Conservation (phyloP, 1,140 invertebrate genomes). For the Aphelenchoides avenae region DNA sequence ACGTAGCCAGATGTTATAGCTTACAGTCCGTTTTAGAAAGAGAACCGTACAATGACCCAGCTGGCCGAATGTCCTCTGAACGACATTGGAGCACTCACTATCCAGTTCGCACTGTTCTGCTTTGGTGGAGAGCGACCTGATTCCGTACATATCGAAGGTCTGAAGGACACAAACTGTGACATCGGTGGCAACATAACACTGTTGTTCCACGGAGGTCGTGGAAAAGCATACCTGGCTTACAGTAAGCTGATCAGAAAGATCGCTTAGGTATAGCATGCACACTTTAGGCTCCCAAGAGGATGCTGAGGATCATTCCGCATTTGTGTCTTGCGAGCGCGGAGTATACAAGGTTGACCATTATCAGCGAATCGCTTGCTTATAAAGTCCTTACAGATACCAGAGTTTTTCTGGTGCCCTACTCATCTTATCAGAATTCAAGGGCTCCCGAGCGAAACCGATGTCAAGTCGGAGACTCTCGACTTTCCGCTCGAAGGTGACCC, state of each 20-base stretch:
- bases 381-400: too few species aligned
- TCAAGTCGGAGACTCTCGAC: conserved; percentile 5
- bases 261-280: conserved; percentile 3
- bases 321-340: conserved; percentile 1
- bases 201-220: too few species aligned
- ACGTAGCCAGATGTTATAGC: too few species aligned
- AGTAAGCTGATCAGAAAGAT: conserved; percentile 9
- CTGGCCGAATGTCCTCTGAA: conserved; percentile 6
- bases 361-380: neutral
- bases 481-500: neutral
- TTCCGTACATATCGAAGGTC: too few species aligned
- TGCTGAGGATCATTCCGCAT: conserved; percentile 3
- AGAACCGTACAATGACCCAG: neutral
- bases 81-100: conserved; percentile 3
- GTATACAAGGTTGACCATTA: conserved; percentile 5
- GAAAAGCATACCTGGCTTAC: conserved; percentile 8
- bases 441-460: neutral
- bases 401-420: conserved; percentile 9
- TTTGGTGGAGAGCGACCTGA: too few species aligned
- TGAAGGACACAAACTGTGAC: too few species aligned
- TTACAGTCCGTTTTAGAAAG: too few species aligned
- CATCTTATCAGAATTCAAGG: neutral
- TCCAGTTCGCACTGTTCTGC: conserved; percentile 1
- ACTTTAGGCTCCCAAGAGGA: too few species aligned
- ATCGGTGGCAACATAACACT: too few species aligned